Evolutionary conservation across 2,888 invertebrate genomes (phyloP), one percentile per base, ranked within the genome.

Genomic region (Erebia ligea): DNA sequence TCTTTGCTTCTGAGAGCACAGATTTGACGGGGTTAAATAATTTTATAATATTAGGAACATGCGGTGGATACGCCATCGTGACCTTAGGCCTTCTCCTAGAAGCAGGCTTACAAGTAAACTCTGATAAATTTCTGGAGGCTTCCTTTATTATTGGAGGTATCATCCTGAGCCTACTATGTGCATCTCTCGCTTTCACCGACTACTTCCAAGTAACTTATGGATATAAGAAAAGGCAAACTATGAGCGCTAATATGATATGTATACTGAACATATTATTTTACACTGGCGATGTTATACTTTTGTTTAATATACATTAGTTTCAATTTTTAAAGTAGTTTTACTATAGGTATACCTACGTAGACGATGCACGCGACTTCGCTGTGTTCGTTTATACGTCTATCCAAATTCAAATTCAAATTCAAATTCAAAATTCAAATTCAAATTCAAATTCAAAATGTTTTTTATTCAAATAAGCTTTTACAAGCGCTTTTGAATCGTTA

Each of bases 21-120:
- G 69, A 83, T 19, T 70, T 86, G 64, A 73, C 75, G 15, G 73
- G 79, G 1, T 69, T 78, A 1, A 72, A 75, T 34, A 80, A 79
- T 64, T 90, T 88, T 63, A 19, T 85, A 2, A 83, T 84, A 74
- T 77, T 81, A 1, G 90, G 89, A 42, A 78, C 86, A 0, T 87
- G 80, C 25, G 88, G 89, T 3, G 76, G 83, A 15, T 85, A 80
- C 62, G 54, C 79, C 0, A 70, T 86, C 1, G 67, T 87, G 2
- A 78, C 81, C 1, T 69, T 88, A 1, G 90, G 88, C 1, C 80
- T 90, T 25, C 73, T 89, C 4, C 50, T 88, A 2, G 88, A 90
- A 74, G 80, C 80, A 5, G 87, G 82, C 6, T 69, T 90, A 2
- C 70, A 76, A 1, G 57, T 82, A 1, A 1, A 74, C 0, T 73